phyloP scores from a whole-genome alignment of 2,888 invertebrate species.

The Cyaniris semiargus region DNA sequence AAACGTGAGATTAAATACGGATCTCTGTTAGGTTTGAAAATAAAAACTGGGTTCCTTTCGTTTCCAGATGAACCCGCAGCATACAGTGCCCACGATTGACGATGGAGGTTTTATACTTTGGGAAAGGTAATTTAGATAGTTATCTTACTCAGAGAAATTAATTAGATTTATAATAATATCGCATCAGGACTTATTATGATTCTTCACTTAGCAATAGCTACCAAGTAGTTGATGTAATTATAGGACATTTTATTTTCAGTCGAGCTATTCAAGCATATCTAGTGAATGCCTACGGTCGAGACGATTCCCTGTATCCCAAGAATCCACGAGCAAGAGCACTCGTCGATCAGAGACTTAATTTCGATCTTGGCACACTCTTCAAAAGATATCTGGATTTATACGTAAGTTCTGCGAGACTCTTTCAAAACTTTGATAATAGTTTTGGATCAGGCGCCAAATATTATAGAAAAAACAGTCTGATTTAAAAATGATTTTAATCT shows the following conservation, averaged over 20 bases:
- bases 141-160: too few species aligned
- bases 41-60: not conserved
- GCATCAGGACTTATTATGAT: too few species aligned
- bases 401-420: slow-evolving; percentile 67
- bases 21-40: too few species aligned
- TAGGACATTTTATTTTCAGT: slow-evolving; percentile 61
- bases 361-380: slow-evolving; percentile 81
- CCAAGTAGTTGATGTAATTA: too few species aligned
- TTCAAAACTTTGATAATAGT: not conserved
- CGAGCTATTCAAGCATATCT: slow-evolving; percentile 85
- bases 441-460: not conserved
- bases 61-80: slow-evolving; percentile 84
- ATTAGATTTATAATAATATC: too few species aligned
- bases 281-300: slow-evolving; percentile 83
- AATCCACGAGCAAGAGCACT: slow-evolving; percentile 82
- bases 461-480: not conserved
- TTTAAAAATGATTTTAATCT: not conserved
- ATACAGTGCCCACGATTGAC: slow-evolving; percentile 86
- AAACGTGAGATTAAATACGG: too few species aligned
- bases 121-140: slow-evolving; percentile 78
- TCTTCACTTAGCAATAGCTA: too few species aligned
- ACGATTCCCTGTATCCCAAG: slow-evolving; percentile 83
- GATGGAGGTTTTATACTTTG: slow-evolving; percentile 85
- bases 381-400: slow-evolving; percentile 75
- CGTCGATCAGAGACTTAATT: slow-evolving; percentile 83